Conservation (phyloP, 2,113 vertebrate species). For the Epinephelus cyanopodus region DNA sequence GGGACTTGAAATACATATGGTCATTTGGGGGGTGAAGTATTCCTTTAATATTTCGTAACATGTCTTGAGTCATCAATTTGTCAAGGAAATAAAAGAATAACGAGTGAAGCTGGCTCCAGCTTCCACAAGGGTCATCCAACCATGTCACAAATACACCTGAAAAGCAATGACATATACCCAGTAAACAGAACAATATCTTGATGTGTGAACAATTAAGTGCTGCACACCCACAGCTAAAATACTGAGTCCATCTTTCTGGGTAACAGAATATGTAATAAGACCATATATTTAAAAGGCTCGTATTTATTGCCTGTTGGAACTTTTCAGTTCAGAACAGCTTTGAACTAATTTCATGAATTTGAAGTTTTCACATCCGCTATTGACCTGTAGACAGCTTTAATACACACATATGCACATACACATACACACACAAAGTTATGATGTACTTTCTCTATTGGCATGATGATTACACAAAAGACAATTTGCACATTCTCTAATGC, state of each 20-base stretch:
- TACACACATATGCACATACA: slow-evolving; percentile 7
- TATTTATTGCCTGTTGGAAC: slow-evolving; percentile 26
- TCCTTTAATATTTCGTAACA: background rate
- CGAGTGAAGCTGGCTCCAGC: background rate
- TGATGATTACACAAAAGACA: slow-evolving; percentile 47
- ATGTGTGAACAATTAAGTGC: slow-evolving; percentile 1
- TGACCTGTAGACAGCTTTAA: background rate
- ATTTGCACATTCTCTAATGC: slow-evolving; percentile 28
- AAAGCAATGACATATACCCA: background rate
- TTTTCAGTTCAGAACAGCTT: background rate
- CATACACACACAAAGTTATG: background rate
- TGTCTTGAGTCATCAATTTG: background rate
- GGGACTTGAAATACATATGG: too few relatives aligned
- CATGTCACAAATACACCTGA: background rate
- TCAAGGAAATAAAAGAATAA: background rate
- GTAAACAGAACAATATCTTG: background rate
- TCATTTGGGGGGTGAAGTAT: too few relatives aligned
- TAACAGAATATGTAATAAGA: slow-evolving; percentile 21
- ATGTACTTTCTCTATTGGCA: slow-evolving; percentile 25
- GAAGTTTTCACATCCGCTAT: background rate
- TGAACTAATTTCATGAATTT: background rate
- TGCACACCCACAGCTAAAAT: background rate
- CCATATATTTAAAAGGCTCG: slow-evolving; percentile 14
- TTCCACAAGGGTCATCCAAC: background rate
- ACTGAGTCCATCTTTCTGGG: background rate